Evolutionary conservation across 1,140 invertebrate genomes (phyloP).

Genomic region (Portunus trituberculatus): DNA sequence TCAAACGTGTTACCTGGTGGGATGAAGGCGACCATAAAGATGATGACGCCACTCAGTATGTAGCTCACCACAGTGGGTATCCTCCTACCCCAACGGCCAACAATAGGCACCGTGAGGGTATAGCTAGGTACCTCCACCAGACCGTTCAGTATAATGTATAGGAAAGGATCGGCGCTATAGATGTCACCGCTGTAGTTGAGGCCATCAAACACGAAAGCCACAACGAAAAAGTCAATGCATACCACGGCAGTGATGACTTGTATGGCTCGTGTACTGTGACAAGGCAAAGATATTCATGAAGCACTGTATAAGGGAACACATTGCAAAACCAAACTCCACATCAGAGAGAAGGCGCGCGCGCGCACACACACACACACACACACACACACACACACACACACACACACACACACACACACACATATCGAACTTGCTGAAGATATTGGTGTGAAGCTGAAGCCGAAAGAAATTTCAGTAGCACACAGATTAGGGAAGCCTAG

Average conservation of each 20-base stretch:
- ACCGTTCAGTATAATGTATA: slow-evolving; percentile 67
- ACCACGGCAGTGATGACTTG: slow-evolving; percentile 52
- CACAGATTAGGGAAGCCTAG: background rate
- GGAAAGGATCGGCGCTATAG: slow-evolving; percentile 68
- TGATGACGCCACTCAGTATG: slow-evolving; percentile 56
- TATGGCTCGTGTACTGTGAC: slow-evolving; percentile 51
- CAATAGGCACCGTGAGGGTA: slow-evolving; percentile 57
- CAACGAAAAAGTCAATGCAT: slow-evolving; percentile 62
- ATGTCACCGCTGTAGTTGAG: slow-evolving; percentile 61
- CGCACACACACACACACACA: no score
- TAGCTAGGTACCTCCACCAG: slow-evolving; percentile 25
- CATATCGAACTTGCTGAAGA: background rate
- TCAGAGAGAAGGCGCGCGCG: no score
- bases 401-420: no score
- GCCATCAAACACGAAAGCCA: slow-evolving; percentile 67
- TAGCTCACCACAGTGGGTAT: slow-evolving; percentile 45
- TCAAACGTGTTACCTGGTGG: slow-evolving; percentile 38
- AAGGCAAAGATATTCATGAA: no score
- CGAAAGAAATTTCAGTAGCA: background rate
- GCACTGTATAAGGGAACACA: no score
- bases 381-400: no score
- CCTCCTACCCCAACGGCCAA: slow-evolving; percentile 63
- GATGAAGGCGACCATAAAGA: slow-evolving; percentile 62
- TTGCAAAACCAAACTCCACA: no score
- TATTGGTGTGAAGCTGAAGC: background rate